Base-by-base conservation (phyloP, 2,888 invertebrate species). In the Drosophila kanekoi region DNA sequence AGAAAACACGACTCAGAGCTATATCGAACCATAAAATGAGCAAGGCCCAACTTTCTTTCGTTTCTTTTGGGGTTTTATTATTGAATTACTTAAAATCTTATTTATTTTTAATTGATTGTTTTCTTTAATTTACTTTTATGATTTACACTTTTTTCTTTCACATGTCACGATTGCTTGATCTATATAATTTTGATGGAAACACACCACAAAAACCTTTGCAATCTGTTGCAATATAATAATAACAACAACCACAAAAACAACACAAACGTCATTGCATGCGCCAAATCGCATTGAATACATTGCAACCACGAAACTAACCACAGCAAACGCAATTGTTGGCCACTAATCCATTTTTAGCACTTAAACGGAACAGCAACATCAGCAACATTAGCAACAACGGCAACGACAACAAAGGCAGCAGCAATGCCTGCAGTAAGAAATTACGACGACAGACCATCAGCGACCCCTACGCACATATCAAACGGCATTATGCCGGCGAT, bases 331-430 rank as follows among this genome's bases (percentile, higher is more conserved):
- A 85, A 87, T 77, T 63, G 73, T 82, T 69, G 72, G 70, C 81
- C 65, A 86, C 88, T 91, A 92, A 92, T 91, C 92, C 92, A 89
- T 92, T 92, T 91, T 74, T 91, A 92, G 92, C 90, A 87, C 87
- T 88, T 85, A 87, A 88, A 77, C 77, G 85, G 63, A 63, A 66
- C 63, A 67, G 51, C 79, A 68, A 79, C 80, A 72, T 0, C 80
- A 75, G 43, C 90, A 74, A 62, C 82, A 63, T 60, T 82, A 61
- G 43, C 59, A 69, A 44, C 67, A 73, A 61, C 64, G 63, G 44
- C 72, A 78, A 44, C 79, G 43, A 51, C 80, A 64, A 33, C 43
- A 58, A 56, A 61, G 59, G 37, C 58, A 56, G 20, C 72, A 63
- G 53, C 58, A 61, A 43, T 33, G 76, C 71, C 82, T 65, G 72